Conservation (phyloP, 2,797 vertebrate species). For the Falco peregrinus region DNA sequence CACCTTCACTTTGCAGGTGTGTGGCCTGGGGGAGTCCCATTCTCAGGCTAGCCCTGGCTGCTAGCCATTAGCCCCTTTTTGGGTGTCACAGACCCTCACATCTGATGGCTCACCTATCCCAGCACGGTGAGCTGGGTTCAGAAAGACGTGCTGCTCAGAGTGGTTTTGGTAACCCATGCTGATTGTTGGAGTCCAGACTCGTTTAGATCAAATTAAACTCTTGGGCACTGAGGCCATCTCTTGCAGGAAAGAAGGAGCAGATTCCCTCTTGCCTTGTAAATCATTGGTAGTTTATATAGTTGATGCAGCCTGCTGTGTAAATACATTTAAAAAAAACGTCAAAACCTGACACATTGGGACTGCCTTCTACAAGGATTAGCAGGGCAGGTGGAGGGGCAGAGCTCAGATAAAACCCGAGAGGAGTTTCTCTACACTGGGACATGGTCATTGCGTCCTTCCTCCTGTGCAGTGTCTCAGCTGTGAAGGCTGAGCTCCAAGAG, state of each 20-base stretch:
- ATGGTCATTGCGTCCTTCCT: fast-evolving
- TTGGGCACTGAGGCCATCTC: neutral
- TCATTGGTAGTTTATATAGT: neutral
- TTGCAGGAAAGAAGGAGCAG: neutral
- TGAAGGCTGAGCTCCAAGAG: neutral
- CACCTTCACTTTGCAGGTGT: neutral
- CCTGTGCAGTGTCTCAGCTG: fast-evolving
- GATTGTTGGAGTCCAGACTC: neutral
- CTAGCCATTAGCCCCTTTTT: neutral
- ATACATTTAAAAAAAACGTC: neutral
- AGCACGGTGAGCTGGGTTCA: neutral
- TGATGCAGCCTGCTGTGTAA: neutral
- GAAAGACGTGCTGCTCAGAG: neutral
- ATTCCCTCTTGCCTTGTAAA: neutral
- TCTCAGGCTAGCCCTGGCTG: neutral
- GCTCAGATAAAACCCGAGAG: neutral
- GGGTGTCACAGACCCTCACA: neutral
- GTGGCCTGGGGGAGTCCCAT: neutral
- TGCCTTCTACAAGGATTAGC: neutral
- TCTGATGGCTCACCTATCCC: neutral
- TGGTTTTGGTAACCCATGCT: neutral
- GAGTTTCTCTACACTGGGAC: neutral
- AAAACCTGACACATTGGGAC: neutral
- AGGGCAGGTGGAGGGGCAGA: neutral
- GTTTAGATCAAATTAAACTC: neutral